phyloP scores from a whole-genome alignment of 1,140 invertebrate species.

The Calosoma granatense region DNA sequence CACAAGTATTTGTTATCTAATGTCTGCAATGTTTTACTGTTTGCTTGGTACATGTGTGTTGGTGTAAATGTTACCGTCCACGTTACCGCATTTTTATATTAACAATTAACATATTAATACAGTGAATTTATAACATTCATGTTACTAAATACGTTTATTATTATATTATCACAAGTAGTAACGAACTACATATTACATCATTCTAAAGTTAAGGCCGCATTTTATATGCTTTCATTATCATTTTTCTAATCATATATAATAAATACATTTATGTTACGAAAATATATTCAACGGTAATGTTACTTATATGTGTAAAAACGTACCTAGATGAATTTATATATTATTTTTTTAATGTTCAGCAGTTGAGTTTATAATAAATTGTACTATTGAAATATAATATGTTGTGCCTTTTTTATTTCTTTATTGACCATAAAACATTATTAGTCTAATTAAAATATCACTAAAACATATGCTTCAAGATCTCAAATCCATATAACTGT shows the following conservation, averaged over 20 bases:
- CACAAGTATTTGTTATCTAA: too few relatives aligned
- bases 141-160: neutral
- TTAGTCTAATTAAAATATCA: too few relatives aligned
- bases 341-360: neutral
- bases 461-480: too few relatives aligned
- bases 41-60: conserved; percentile 4
- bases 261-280: too few relatives aligned
- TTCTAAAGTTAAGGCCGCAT: too few relatives aligned
- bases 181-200: neutral
- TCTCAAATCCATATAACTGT: too few relatives aligned
- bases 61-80: conserved; percentile 2
- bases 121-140: neutral
- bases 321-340: neutral
- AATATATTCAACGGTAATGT: neutral
- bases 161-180: neutral
- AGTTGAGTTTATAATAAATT: neutral
- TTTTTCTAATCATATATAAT: too few relatives aligned
- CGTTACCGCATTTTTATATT: neutral
- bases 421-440: too few relatives aligned
- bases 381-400: neutral
- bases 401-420: too few relatives aligned
- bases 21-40: conserved; percentile 2
- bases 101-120: neutral
- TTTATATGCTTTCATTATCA: too few relatives aligned
- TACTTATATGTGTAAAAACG: neutral